Evolutionary conservation across 2,113 vertebrate species (phyloP).

Genomic region (Microcebus jonahi): DNA sequence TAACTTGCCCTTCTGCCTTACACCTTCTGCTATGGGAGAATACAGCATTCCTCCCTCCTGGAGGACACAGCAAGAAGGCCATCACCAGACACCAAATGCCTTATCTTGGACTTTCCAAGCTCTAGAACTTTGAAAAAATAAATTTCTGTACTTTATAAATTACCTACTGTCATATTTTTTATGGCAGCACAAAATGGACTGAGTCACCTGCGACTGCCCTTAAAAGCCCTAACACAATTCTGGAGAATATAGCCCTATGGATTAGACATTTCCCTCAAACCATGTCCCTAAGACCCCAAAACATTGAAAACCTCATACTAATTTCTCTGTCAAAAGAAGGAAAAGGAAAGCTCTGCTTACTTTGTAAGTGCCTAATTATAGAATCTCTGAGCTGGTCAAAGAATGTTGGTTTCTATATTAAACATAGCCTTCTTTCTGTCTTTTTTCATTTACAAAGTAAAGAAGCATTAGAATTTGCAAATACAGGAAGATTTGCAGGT

Average conservation of each 20-base stretch:
- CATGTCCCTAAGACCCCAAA: not conserved
- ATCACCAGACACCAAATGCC: not conserved
- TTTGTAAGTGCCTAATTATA: not conserved
- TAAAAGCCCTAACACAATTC: not conserved
- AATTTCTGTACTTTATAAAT: not conserved
- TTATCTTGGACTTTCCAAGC: not conserved
- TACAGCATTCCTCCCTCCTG: not conserved
- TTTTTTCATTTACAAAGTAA: constrained; percentile 34
- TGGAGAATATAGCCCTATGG: not conserved
- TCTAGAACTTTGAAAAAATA: not conserved
- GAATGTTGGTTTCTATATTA: not conserved
- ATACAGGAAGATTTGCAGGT: not conserved
- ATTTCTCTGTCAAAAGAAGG: not conserved
- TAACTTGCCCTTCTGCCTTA: not conserved
- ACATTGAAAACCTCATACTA: not conserved
- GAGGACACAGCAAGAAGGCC: not conserved
- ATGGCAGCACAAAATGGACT: not conserved
- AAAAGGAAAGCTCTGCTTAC: not conserved
- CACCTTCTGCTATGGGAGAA: no score
- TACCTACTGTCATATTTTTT: not conserved
- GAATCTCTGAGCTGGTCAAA: not conserved
- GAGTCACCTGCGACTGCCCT: not conserved
- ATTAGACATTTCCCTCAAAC: not conserved
- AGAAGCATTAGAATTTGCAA: constrained; percentile 25
- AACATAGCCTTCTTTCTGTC: not conserved